Conservation (phyloP, 2,797 vertebrate genomes). For the Distichodus sexfasciatus region DNA sequence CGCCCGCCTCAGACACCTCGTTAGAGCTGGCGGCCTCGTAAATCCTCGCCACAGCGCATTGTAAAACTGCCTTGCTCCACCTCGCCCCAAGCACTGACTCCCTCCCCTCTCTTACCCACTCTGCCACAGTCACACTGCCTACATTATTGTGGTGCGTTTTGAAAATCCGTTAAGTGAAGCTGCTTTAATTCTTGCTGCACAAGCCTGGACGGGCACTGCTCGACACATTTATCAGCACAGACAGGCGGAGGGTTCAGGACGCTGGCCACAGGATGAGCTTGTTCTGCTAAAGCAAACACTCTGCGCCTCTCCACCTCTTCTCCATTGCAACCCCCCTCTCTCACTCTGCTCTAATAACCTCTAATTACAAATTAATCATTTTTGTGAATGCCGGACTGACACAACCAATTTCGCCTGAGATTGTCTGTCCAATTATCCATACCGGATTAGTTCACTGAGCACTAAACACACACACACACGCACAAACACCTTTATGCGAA, state of each 20-base stretch:
- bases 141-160: neutral
- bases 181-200: slow-evolving; percentile 36
- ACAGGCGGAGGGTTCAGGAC: slow-evolving; percentile 49
- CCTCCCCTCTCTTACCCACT: neutral
- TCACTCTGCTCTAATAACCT: slow-evolving; percentile 11
- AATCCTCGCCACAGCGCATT: neutral
- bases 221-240: slow-evolving; percentile 60
- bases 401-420: slow-evolving; percentile 53
- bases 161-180: neutral
- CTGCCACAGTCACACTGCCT: neutral
- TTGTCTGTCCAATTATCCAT: slow-evolving; percentile 61
- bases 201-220: slow-evolving; percentile 32
- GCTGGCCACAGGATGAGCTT: slow-evolving; percentile 50
- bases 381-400: slow-evolving; percentile 51
- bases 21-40: neutral
- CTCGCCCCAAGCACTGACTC: neutral
- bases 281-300: slow-evolving; percentile 52
- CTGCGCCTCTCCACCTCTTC: neutral
- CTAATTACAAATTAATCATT: slow-evolving; percentile 52
- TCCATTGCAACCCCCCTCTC: neutral
- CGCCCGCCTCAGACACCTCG: no score
- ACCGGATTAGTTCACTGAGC: slow-evolving; percentile 31
- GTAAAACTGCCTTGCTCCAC: neutral
- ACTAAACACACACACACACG: neutral
- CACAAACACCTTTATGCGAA: neutral